Base-by-base conservation (phyloP, 2,888 invertebrate species). In the Drosophila anceps region DNA sequence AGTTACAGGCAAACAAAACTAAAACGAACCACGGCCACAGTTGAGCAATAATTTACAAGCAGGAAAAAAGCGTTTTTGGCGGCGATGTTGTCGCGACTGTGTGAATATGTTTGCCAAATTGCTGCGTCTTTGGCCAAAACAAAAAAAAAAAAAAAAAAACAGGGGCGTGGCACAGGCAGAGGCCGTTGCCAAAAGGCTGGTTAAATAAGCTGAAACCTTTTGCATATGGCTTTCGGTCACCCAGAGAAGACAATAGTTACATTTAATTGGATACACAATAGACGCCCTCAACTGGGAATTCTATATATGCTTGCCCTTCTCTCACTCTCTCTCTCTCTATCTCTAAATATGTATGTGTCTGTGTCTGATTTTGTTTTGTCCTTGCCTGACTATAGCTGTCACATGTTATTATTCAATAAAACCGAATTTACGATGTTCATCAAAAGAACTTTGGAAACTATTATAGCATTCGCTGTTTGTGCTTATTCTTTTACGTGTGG, bases 21-120 rank as follows among this genome's bases (percentile, higher is more conserved):
- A 66, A 63, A 75, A 54, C 24, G 66, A 51, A 63, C 61, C 51
- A 60, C 48, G 59, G 48, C 37, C 59, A 48, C 51, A 61, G 46
- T 46, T n/a, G 43, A 24, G 39, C 59, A 48, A 77, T 79, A 77
- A 79, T 66, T 69, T 70, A 67, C 58, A 24, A 31, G 37, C 35
- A 31, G 41, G 37, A 79, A 76, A 68, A 69, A 76, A 74, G 71
- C 20, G 55, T 55, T 53, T 46, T 69, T 70, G 81, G 78, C 79
- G 63, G 64, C 69, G 62, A 58, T 57, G 29, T 39, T 41, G 73
- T 73, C 71, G 85, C 77, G 58, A 65, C 83, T 58, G 58, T 61
- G 43, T 55, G 58, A 63, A 61, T 73, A 68, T 77, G 82, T 71
- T 76, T 84, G 84, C 88, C 89, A 85, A 88, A 84, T 85, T 63